Conservation (phyloP, 2,797 vertebrate species). For the Distichodus sexfasciatus region DNA sequence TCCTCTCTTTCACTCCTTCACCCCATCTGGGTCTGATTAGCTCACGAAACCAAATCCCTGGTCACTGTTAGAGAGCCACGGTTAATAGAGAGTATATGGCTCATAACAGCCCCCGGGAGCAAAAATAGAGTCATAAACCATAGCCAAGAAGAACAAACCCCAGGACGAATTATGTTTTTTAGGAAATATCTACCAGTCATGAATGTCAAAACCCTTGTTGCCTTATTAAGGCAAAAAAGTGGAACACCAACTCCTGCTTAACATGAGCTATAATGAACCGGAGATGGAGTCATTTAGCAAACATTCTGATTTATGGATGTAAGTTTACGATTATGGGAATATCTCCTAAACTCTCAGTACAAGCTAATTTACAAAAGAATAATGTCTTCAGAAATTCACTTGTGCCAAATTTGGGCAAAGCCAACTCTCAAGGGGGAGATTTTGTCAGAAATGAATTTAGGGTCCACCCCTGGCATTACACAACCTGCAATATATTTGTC, state of each 20-base stretch:
- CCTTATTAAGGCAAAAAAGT: slow-evolving; percentile 35
- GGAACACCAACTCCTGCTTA: background rate
- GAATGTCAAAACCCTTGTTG: slow-evolving; percentile 2
- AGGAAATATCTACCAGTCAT: slow-evolving; percentile 39
- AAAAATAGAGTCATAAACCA: slow-evolving; percentile 40
- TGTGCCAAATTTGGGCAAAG: background rate
- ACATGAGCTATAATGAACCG: background rate
- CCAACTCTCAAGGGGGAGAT: background rate
- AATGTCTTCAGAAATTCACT: background rate
- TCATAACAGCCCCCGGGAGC: slow-evolving; percentile 17
- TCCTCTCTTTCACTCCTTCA: background rate
- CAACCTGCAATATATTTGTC: background rate
- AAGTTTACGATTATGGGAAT: slow-evolving; percentile 8
- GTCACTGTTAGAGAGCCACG: slow-evolving; percentile 21
- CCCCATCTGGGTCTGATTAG: slow-evolving; percentile 15
- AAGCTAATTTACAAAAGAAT: background rate
- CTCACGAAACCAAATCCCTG: slow-evolving; percentile 33
- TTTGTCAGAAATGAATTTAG: background rate
- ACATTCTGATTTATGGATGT: slow-evolving; percentile 21
- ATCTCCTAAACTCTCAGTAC: background rate
- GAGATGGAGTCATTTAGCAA: background rate
- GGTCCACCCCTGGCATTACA: background rate
- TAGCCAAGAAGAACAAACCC: slow-evolving; percentile 41
- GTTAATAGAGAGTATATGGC: slow-evolving; percentile 31
- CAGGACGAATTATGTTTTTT: slow-evolving; percentile 33